These are phyloP conservation scores for Cynodonichthys magdalenae DNA, from an alignment of 2,797 vertebrate genomes.

Conservation along the genomic window DNA sequence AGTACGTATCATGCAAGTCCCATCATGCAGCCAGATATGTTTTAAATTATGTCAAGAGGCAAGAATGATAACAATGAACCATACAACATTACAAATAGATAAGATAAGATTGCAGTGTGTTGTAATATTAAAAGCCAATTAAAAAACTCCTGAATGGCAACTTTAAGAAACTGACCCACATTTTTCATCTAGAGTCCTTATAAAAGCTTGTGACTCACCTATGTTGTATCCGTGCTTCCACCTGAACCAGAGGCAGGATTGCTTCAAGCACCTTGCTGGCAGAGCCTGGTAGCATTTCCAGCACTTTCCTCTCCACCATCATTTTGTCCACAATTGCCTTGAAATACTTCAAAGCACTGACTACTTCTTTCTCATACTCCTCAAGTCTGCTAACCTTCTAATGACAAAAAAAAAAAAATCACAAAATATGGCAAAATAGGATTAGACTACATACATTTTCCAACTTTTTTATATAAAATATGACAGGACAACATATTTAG, in stretches of 20 bases:
- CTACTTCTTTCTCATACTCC: slow-evolving; percentile 97
- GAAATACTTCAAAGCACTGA: slow-evolving; percentile 96
- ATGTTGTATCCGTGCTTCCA: slow-evolving; percentile 89
- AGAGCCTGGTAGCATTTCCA: slow-evolving; percentile 97
- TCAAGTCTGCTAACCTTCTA: slow-evolving; percentile 94
- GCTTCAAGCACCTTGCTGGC: slow-evolving; percentile 98
- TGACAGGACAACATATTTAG: too few relatives aligned
- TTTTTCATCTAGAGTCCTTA: background rate
- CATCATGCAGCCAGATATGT: slow-evolving; percentile 16
- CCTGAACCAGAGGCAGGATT: slow-evolving; percentile 93
- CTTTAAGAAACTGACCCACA: background rate
- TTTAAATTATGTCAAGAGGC: slow-evolving; percentile 7
- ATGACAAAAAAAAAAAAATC: slow-evolving; percentile 12
- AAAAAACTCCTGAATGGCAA: background rate
- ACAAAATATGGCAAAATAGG: background rate
- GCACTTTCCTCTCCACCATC: slow-evolving; percentile 94
- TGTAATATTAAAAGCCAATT: background rate
- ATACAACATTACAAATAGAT: background rate
- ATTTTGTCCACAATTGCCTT: slow-evolving; percentile 99
- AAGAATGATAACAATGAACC: slow-evolving; percentile 32
- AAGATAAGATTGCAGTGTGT: background rate
- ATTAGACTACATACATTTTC: too few relatives aligned
- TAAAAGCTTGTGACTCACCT: slow-evolving; percentile 79
- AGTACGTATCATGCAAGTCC: slow-evolving; percentile 21
- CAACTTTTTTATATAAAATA: too few relatives aligned